A percentile compares a stretch with the other conserved stretches of the same genome.
Conservation (phyloP, 53 echinoderm and acorn worm genomes). For the Astropecten irregularis region DNA sequence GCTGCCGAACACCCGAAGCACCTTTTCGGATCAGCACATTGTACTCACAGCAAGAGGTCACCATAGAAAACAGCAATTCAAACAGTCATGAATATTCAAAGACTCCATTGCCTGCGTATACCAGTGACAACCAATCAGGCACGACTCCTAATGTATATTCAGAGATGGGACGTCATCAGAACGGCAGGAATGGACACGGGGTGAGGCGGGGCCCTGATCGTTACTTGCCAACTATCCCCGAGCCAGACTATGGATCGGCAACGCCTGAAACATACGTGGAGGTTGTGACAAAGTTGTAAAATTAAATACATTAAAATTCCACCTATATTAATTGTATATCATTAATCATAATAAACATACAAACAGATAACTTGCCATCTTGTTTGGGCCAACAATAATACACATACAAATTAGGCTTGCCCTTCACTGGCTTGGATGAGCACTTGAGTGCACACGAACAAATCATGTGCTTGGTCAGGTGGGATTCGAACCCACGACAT, state of each 20-base stretch:
- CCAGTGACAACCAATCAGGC: conserved; percentile 2
- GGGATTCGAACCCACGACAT: too few species aligned
- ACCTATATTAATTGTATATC: too few species aligned
- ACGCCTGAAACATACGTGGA: conserved; percentile 34
- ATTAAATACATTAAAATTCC: not conserved
- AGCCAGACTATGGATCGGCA: conserved; percentile 17
- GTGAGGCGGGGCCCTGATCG: too few species aligned
- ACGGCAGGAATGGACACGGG: too few species aligned
- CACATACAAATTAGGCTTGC: too few species aligned
- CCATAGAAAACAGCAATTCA: not conserved
- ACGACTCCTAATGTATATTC: conserved; percentile 22
- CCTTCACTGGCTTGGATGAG: too few species aligned
- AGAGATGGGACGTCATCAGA: not conserved
- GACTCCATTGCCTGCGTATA: not conserved
- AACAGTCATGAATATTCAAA: conserved; percentile 12
- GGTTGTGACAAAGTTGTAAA: conserved; percentile 33
- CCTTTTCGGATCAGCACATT: not conserved
- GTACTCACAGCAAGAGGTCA: conserved; percentile 15
- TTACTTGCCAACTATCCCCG: conserved; percentile 21
- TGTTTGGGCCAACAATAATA: too few species aligned
- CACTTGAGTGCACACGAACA: too few species aligned
- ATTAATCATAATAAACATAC: too few species aligned
- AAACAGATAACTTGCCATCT: too few species aligned
- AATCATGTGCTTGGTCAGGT: too few species aligned
- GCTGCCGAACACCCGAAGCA: not conserved